Conservation (phyloP, 2,888 invertebrate genomes). For the Drosophila melanosoma region DNA sequence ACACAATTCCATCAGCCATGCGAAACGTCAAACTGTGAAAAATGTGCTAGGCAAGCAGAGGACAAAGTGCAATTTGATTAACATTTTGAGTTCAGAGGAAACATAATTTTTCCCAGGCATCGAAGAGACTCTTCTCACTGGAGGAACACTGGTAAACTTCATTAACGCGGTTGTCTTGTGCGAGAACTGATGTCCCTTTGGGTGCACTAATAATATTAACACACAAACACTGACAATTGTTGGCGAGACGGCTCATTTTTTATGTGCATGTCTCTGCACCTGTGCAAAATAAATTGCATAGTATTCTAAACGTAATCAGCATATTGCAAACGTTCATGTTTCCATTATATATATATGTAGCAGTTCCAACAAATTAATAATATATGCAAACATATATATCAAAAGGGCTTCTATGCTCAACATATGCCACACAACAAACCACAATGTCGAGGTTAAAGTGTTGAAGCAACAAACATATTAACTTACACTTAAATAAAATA, state of each 20-base stretch:
- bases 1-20: background rate
- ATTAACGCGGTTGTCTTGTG: constrained; percentile 39
- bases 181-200: background rate
- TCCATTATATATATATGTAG: constrained; percentile 35
- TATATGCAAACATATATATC: constrained; percentile 31
- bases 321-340: constrained; percentile 37
- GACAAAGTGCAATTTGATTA: constrained; percentile 33
- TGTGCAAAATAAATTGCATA: constrained; percentile 42
- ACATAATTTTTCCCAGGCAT: constrained; percentile 9
- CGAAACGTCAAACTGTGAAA: background rate
- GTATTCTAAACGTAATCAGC: constrained; percentile 60
- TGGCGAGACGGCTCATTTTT: constrained; percentile 12
- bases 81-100: constrained; percentile 8
- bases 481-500: constrained; percentile 7
- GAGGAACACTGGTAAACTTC: constrained; percentile 42
- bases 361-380: constrained; percentile 33
- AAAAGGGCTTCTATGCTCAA: constrained; percentile 20
- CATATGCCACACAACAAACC: constrained; percentile 1
- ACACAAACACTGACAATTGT: constrained; percentile 7
- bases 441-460: constrained; percentile 10
- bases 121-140: constrained; percentile 16
- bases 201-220: constrained; percentile 57
- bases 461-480: constrained; percentile 44
- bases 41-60: background rate
- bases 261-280: background rate